Evolutionary conservation across 2,113 vertebrate genomes (phyloP), one percentile per base, ranked within the genome.

Genomic region (Anoplopoma fimbria): DNA sequence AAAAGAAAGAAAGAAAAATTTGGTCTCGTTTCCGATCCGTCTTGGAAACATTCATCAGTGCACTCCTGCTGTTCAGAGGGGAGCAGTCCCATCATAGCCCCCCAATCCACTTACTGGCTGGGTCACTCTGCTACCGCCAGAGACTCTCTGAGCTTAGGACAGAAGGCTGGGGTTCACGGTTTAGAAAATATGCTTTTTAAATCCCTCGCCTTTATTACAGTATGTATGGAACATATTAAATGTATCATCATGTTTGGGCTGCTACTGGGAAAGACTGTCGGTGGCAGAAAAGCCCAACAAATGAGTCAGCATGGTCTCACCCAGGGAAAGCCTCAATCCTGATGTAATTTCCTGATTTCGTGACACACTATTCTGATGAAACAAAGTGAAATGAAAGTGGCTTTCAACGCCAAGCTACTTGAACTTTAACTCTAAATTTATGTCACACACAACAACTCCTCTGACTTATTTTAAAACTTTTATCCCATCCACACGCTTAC

Each of bases 21-120:
- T 93, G 89, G 83, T 94, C 91, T 90, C 84, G 91, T 93, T 95
- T 95, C 94, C 91, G 94, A 94, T 94, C 84, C 87, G 83, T 88
- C 85, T 92, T 69, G 75, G 91, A 92, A 92, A 89, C 90, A 93
- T 95, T 92, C 86, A 94, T 94, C 94, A 90, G 91, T 73, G 84
- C 76, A 40, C 87, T 94, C 87, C 85, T 86, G 90, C 90, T 91
- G 92, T 85, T 93, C 77, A 67, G 79, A 84, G 74, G 81, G 88
- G 81, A 83, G 77, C 82, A 68, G 79, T 75, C 69, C 70, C 49
- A 72, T 64, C 63, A 9, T 65, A 60, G 77, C 6, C 38, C 42
- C 69, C 58, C 64, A 53, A 9, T 86, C 67, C 58, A 79, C 64
- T 85, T 34, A 47, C 47, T 36, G 69, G 53, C 57, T 69, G 79